Base-by-base conservation (phyloP, 2,797 vertebrate genomes). In the Gila robusta region DNA sequence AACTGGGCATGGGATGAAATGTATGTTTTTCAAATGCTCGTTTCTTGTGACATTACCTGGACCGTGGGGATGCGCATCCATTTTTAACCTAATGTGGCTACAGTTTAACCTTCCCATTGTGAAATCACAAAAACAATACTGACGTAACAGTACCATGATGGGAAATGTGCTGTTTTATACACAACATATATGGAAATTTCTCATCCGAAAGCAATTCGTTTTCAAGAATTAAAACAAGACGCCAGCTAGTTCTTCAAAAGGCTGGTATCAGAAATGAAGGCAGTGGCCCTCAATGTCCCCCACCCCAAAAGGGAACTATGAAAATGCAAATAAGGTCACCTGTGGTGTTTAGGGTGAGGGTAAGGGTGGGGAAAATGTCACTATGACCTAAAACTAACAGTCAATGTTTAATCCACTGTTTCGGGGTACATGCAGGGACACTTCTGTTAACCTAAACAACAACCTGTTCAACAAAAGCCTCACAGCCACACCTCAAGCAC, bases 371-470 rank as follows among this genome's bases (percentile, higher is more conserved):
- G 41, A 67, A 69, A 79, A 62, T 82, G 83, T 77, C 81, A 74
- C 73, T 47, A 21, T 71, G 77, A 71, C 84, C 84, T 88, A 88
- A 79, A 78, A 69, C 80, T 74, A 86, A 86, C 85, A 82, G 84
- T 72, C 81, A 78, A n/a, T 6, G 35, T 85, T 77, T 76, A 32
- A 44, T 82, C 52, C 79, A 84, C 64, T 26, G 77, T 88, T 70
- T 84, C 35, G 41, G 37, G 84, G 76, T 62, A 41, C 77, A 78
- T 86, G 87, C 54, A 79, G 54, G 77, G 56, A 66, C 73, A 79
- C 72, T 87, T 84, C 71, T 84, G 83, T 78, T 86, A 82, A 90
- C 84, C 84, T 87, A 84, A 77, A 82, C 87, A 87, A 81, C 84
- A 85, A 87, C 82, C 73, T 83, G 87, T 79, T 88, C 64, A 72